phyloP scores from a whole-genome alignment of 2,888 invertebrate species.

The Holacanthella duospinosa region DNA sequence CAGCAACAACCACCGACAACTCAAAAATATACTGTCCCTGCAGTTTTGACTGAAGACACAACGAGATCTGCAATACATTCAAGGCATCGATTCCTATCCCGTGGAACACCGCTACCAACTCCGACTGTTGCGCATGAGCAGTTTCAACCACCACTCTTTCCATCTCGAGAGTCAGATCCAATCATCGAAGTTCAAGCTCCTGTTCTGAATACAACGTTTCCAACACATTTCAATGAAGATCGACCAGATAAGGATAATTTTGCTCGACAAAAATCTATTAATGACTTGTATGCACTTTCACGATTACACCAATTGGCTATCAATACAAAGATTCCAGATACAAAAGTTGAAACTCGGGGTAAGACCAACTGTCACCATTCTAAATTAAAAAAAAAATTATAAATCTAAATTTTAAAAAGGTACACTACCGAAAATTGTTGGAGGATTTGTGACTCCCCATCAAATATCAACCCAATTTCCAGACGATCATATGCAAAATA shows the following conservation, averaged over 20 bases:
- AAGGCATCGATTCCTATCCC: background rate
- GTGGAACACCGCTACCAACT: too few relatives aligned
- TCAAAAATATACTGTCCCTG: background rate
- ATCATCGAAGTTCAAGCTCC: background rate
- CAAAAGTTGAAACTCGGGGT: background rate
- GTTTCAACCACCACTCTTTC: background rate
- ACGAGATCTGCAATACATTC: background rate
- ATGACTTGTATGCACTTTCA: constrained; percentile 34
- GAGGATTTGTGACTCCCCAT: background rate
- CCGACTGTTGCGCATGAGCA: background rate
- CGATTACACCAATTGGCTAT: constrained; percentile 36
- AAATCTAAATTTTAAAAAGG: background rate
- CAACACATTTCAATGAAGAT: constrained; percentile 8
- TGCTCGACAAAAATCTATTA: constrained; percentile 32
- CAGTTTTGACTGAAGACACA: background rate
- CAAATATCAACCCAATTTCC: background rate
- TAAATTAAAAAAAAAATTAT: background rate
- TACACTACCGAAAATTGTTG: background rate
- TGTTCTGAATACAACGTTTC: background rate
- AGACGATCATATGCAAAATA: background rate
- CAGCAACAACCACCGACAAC: background rate
- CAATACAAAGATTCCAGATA: constrained; percentile 29
- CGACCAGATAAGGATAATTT: constrained; percentile 30
- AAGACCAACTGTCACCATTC: too few relatives aligned
- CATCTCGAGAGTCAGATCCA: background rate